Evolutionary conservation across 2,888 invertebrate genomes (phyloP).

Genomic region (Dexiosoma caninum): DNA sequence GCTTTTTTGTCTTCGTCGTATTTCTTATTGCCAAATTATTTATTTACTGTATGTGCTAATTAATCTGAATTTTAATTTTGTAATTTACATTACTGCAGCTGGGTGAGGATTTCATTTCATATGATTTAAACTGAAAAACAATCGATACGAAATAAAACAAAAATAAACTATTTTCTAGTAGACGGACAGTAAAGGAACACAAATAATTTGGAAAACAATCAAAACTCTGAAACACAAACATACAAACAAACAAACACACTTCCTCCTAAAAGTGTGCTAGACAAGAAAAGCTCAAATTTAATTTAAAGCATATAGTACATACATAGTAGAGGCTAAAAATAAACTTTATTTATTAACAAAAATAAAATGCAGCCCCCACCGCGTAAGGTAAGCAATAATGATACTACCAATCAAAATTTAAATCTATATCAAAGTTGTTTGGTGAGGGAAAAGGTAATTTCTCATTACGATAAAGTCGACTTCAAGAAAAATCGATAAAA

Average conservation of each 20-base stretch:
- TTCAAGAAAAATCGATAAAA: background rate
- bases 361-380: conserved; percentile 88
- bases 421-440: conserved; percentile 20
- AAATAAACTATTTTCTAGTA: conserved; percentile 7
- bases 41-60: conserved; percentile 18
- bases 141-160: conserved; percentile 47
- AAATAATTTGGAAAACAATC: conserved; percentile 50
- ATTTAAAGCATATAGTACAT: conserved; percentile 48
- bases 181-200: conserved; percentile 9
- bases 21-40: background rate
- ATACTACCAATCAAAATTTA: background rate
- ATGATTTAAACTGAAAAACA: conserved; percentile 35
- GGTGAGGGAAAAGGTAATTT: conserved; percentile 50
- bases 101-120: conserved; percentile 21
- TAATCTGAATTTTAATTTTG: conserved; percentile 31
- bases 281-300: conserved; percentile 35
- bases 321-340: conserved; percentile 48
- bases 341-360: conserved; percentile 44
- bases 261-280: conserved; percentile 47
- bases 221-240: conserved; percentile 11
- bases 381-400: conserved; percentile 84
- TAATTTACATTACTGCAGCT: conserved; percentile 42
- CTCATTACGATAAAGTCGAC: too few relatives aligned
- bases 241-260: conserved; percentile 11
- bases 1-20: conserved; percentile 19